A percentile compares a stretch with the other conserved stretches of the same genome.
Evolutionary conservation across 2,113 vertebrate species (phyloP).

Genomic region (Chaetorhynchus papuensis): DNA sequence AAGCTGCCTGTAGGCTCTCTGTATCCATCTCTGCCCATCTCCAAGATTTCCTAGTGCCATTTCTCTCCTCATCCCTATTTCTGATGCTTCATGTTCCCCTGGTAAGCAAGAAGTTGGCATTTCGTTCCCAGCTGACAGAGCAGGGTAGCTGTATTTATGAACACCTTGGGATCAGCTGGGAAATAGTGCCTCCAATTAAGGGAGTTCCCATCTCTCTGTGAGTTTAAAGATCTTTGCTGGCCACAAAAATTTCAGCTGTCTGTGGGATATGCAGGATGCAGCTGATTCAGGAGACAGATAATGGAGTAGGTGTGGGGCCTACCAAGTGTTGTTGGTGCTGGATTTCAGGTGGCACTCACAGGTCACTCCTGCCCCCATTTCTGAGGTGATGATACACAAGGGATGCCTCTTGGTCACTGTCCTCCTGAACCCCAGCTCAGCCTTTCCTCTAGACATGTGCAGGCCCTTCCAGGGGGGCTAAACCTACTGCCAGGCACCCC

Average conservation of each 20-base stretch:
- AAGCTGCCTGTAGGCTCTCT: neutral
- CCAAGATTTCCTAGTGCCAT: neutral
- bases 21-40: neutral
- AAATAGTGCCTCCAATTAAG: neutral
- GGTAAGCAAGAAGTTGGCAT: neutral
- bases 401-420: neutral
- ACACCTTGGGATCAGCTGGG: neutral
- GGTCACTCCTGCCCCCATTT: neutral
- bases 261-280: neutral
- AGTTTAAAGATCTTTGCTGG: neutral
- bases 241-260: neutral
- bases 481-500: neutral
- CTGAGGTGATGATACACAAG: neutral
- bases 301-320: neutral
- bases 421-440: neutral
- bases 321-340: neutral
- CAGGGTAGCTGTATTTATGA: neutral
- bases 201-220: neutral
- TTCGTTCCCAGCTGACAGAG: neutral
- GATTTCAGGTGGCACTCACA: neutral
- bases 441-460: neutral
- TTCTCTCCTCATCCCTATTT: neutral
- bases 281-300: neutral
- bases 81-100: neutral
- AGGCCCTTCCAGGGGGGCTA: neutral